Evolutionary conservation across 2,797 vertebrate genomes (phyloP).

Genomic region (Catharus ustulatus): DNA sequence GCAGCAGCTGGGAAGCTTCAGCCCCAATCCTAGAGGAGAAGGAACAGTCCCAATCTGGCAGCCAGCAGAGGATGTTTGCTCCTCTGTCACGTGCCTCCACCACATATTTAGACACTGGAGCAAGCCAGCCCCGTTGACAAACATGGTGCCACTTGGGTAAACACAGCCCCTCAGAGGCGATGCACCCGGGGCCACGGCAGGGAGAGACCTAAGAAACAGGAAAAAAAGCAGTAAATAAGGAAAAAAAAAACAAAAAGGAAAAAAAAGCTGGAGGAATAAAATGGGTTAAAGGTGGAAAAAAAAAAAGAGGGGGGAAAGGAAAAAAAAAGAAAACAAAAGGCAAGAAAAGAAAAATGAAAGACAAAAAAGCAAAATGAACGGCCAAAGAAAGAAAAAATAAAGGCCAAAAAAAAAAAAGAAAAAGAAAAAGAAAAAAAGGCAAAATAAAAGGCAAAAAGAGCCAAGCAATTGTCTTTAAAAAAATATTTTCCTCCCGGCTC

Average conservation of each 20-base stretch:
- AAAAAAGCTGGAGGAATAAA: not conserved
- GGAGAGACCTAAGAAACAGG: not conserved
- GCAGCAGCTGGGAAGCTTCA: not conserved
- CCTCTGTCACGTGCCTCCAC: not conserved
- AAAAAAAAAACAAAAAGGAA: fast-evolving
- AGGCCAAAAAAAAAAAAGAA: not conserved
- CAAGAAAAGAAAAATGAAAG: not conserved
- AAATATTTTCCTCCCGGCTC: not conserved
- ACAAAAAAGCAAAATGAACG: not conserved
- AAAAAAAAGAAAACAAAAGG: not conserved
- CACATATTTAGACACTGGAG: constrained; percentile 35
- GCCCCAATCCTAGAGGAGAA: fast-evolving
- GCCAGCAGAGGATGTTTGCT: constrained; percentile 29
- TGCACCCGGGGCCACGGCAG: fast-evolving
- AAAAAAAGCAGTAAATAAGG: fast-evolving
- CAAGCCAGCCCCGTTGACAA: not conserved
- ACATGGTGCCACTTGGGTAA: constrained; percentile 30
- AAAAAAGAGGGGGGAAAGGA: too few relatives aligned
- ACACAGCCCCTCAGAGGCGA: not conserved
- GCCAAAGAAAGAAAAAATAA: not conserved
- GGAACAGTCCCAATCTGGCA: not conserved
- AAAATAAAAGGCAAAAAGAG: not conserved
- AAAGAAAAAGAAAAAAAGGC: not conserved
- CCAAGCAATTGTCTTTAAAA: constrained; percentile 1
- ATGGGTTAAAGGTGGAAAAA: fast-evolving